Base-by-base conservation (phyloP, 2,113 vertebrate species). In the Tetrax tetrax region DNA sequence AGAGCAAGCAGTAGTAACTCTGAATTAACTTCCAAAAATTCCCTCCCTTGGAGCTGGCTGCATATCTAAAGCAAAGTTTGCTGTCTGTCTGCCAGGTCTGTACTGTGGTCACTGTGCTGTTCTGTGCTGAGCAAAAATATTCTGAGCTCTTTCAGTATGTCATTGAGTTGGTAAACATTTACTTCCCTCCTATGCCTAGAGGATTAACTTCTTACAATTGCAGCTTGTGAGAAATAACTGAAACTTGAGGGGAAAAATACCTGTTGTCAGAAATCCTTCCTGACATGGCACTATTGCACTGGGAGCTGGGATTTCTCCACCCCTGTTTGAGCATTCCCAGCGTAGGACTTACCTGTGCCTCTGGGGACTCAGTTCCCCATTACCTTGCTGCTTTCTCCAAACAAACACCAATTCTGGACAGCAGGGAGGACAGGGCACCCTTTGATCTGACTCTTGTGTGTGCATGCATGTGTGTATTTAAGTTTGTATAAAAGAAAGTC, bases 381-480 rank as follows among this genome's bases (percentile, higher is more conserved):
- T 65, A 53, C 21, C 43, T 56, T 70, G 57, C 41, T 65, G 27
- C 38, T 75, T 56, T 78, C 56, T 47, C 61, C 37, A 71, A 87
- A 81, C 31, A 84, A 50, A 76, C 33, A 8, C 18, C 33, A 68
- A 60, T 72, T 77, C 24, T 61, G 71, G 38, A 56, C 0, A 3
- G 53, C 12, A 24, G 14, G 28, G n/a, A 63, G 12, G 7, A 72
- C 23, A 60, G 23, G 45, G 28, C 35, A 35, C 9, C 24, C 69
- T 64, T 50, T 27, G 14, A 23, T 53, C 18, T 45, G 60, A 38
- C 35, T 28, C 33, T 8, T 29, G 19, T 35, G 11, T 5, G 2
- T 5, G 3, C 14, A 6, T 12, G 10, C 16, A 6, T 5, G 1
- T 3, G 3, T 28, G 12, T 45, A 3, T 6, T 11, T 6, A 13